Evolutionary conservation across 1,140 invertebrate genomes (phyloP).

Genomic region (Camponotus floridanus): DNA sequence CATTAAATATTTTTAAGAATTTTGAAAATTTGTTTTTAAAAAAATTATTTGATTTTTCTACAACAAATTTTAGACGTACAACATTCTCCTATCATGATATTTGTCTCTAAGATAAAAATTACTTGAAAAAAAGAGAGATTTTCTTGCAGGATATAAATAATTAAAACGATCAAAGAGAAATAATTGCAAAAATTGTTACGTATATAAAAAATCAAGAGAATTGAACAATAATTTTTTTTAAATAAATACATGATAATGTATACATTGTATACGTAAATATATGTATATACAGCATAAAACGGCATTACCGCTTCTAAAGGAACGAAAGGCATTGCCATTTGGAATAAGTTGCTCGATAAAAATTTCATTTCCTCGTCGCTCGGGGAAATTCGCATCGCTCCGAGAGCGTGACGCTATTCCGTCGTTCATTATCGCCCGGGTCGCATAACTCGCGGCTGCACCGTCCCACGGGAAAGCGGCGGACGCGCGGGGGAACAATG

Average conservation of each 20-base stretch:
- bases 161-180: background rate
- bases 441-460: constrained; percentile 69
- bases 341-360: constrained; percentile 54
- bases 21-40: background rate
- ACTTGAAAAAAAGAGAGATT: background rate
- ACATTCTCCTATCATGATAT: background rate
- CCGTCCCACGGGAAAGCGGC: constrained; percentile 72
- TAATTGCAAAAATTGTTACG: too few relatives aligned
- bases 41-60: background rate
- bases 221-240: background rate
- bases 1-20: background rate
- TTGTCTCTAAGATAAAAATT: background rate
- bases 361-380: constrained; percentile 55
- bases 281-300: background rate
- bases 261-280: constrained; percentile 12
- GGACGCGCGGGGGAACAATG: constrained; percentile 80
- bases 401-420: constrained; percentile 69
- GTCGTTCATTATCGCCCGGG: constrained; percentile 71
- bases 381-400: constrained; percentile 62
- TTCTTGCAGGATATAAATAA: background rate
- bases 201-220: background rate
- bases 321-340: constrained; percentile 24
- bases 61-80: background rate
- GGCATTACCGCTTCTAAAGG: background rate
- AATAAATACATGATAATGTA: background rate